phyloP scores from a whole-genome alignment of 2,797 vertebrate genomes.

The Trachurus trachurus region DNA sequence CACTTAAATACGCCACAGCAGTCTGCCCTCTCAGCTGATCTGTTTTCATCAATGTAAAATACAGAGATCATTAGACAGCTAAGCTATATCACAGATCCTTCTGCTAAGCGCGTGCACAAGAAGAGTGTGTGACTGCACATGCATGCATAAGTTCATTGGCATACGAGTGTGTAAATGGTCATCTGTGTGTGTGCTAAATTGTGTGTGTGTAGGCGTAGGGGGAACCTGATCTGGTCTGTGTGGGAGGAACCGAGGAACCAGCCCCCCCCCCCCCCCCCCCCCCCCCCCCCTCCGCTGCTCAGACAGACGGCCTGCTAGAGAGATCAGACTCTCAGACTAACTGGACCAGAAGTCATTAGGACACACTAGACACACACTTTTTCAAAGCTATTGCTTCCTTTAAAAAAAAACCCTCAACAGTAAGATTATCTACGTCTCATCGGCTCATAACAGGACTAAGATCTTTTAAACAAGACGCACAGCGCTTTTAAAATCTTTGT shows the following conservation, averaged over 20 bases:
- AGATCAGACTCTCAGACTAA: slow-evolving; percentile 85
- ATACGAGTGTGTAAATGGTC: slow-evolving; percentile 72
- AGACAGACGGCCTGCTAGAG: slow-evolving; percentile 86
- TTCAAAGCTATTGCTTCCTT: slow-evolving; percentile 72
- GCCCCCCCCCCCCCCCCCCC: slow-evolving; percentile 63
- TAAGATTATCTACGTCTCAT: slow-evolving; percentile 74
- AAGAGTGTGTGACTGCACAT: slow-evolving; percentile 49
- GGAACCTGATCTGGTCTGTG: slow-evolving; percentile 84
- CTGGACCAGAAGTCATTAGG: slow-evolving; percentile 84
- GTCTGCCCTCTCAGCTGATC: slow-evolving; percentile 82
- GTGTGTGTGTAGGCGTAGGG: slow-evolving; percentile 76
- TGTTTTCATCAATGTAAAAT: slow-evolving; percentile 82
- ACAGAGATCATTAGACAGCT: slow-evolving; percentile 83
- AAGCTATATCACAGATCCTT: slow-evolving; percentile 81
- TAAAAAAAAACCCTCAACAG: slow-evolving; percentile 54
- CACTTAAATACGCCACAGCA: slow-evolving; percentile 72
- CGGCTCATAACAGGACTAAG: slow-evolving; percentile 53
- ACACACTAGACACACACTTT: slow-evolving; percentile 75
- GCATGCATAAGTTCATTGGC: slow-evolving; percentile 67
- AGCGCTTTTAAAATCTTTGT: slow-evolving; percentile 61
- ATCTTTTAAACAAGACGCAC: slow-evolving; percentile 71
- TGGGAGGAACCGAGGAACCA: slow-evolving; percentile 83
- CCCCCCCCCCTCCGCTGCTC: slow-evolving; percentile 67
- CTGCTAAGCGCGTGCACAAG: slow-evolving; percentile 38
- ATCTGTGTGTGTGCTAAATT: slow-evolving; percentile 70